Evolutionary conservation across 2,888 invertebrate genomes (phyloP), one percentile per base, ranked within the genome.

Genomic region (Caradrina clavipalpis): DNA sequence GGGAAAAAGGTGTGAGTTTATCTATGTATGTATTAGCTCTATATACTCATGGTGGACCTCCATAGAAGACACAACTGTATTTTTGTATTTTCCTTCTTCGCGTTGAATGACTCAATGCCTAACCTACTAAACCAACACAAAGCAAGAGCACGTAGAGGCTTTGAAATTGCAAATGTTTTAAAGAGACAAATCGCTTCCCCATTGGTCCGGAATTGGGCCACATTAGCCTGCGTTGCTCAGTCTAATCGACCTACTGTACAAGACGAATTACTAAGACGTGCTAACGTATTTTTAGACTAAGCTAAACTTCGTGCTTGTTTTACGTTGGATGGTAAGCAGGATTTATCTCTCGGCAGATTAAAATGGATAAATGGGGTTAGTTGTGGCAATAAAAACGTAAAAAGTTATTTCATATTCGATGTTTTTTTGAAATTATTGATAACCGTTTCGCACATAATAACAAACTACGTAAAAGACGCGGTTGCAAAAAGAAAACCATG

Each of bases 241-340:
- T 73, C 71, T 73, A 73, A 81, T 81, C 80, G 80, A 69, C 57
- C 67, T 65, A 65, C 83, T 74, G 68, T 55, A 21, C 57, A 68
- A 81, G 72, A 81, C 42, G 68, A 70, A 82, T 82, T 69, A 77
- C 80, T 21, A 21, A 62, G 63, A 81, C 81, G 81, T 81, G 83
- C 67, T 19, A 49, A 42, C 42, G 66, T 78, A 75, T 78, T 73
- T 77, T 66, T 54, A 22, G 42, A 51, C 35, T 42, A 21, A 51
- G 60, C 49, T 39, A 62, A 51, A 17, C 22, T 54, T 62, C 62
- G 11, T 10, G 0, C 17, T 31, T 17, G 8, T 49, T 63, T 50
- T 31, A 21, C 13, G 10, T 55, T 19, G 2, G 17, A 8, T 11
- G 17, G 35, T 56, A 15, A 15, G 39, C 2, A 54, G 47, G 1